Evolutionary conservation across 2,113 vertebrate species (phyloP), one percentile per base, ranked within the genome.

Genomic region (Damaliscus lunatus): DNA sequence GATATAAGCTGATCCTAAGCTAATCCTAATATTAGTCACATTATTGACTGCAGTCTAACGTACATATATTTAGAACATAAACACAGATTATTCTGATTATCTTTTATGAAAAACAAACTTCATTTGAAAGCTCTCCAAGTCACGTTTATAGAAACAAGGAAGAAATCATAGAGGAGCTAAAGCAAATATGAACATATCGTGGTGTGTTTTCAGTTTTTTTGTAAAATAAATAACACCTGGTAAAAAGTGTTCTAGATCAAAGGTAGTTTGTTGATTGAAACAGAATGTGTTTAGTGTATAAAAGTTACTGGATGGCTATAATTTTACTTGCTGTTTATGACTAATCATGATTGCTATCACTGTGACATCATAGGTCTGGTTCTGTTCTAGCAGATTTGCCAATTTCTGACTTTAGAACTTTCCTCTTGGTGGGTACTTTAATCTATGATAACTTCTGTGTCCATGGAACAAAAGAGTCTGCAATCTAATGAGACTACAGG

Each of bases 91-190:
- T 71, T 11, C 33, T 60, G 52, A 67, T 57, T 74, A 27, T 93
- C 40, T 88, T 92, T 85, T 27, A 52, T 62, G 77, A 82, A 98
- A 94, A 94, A 85, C 52, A 94, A 89, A 82, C 64, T 94, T 94
- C 33, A 77, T 59, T 57, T 88, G 59, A 90, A 96, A 94, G 46
- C 13, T 52, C 36, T 86, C 53, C 29, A 74, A 90, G 40, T 91
- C 29, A 93, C 16, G 31, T 52, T 84, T 33, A 53, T 12, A 83
- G 74, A 87, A 96, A 92, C 40, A 90, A 92, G 59, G 40, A 90
- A 89, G 84, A 92, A 91, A 64, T 50, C 86, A 31, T 9, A 10
- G 29, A 88, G 40, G 92, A 62, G 67, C 11, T 14, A n/a, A 94
- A 33, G 25, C 2, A 87, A 90, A 90, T 21, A 25, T n/a, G 71